Conservation (phyloP, 2,113 vertebrate genomes). For the Hyaena hyaena region DNA sequence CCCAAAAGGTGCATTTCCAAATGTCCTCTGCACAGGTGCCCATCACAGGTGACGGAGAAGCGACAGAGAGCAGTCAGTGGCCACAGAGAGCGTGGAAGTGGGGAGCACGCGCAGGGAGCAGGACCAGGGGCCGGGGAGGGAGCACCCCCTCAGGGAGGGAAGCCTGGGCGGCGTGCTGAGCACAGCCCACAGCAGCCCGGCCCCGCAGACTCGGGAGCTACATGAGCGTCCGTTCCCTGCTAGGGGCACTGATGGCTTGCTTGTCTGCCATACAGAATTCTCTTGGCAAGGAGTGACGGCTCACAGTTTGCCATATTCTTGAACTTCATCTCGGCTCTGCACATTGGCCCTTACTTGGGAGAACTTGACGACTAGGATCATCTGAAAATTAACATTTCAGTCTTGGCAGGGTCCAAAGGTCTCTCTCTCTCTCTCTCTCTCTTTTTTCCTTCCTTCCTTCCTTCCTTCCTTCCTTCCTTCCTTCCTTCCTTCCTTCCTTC, state of each 20-base stretch:
- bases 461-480: background rate
- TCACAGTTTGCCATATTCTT: background rate
- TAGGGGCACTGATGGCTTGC: accelerated
- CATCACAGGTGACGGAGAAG: background rate
- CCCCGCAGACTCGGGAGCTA: accelerated
- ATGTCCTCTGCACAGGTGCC: background rate
- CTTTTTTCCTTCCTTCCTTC: background rate
- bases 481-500: background rate
- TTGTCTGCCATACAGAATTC: accelerated
- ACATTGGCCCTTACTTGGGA: background rate
- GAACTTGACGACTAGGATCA: background rate
- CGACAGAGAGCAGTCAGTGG: background rate
- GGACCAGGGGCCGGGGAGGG: accelerated
- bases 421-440: background rate
- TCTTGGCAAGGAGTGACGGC: too few species aligned
- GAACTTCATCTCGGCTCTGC: accelerated
- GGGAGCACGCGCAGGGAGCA: accelerated
- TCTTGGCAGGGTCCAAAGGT: background rate
- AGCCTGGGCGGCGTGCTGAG: accelerated
- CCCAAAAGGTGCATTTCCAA: background rate
- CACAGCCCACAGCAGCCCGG: accelerated
- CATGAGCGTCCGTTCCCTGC: accelerated
- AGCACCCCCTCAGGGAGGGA: accelerated
- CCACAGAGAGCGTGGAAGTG: accelerated
- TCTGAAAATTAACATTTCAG: background rate